phyloP scores from a whole-genome alignment of 2,888 invertebrate species.

The Xylota sylvarum region DNA sequence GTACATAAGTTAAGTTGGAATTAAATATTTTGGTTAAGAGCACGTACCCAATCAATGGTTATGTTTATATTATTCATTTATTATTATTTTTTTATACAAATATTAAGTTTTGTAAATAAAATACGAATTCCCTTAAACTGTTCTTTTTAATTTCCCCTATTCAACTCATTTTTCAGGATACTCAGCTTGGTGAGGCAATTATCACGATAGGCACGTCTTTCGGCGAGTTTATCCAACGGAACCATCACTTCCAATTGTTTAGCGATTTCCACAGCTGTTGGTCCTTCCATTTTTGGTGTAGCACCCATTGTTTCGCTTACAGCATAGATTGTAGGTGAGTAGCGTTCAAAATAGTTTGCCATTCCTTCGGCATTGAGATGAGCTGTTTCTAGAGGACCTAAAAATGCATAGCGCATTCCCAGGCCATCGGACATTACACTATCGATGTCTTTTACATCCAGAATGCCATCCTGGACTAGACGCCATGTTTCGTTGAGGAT shows the following conservation, averaged over 20 bases:
- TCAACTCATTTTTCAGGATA: slow-evolving; percentile 91
- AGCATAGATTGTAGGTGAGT: slow-evolving; percentile 87
- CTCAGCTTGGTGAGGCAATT: slow-evolving; percentile 92
- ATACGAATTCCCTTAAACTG: slow-evolving; percentile 31
- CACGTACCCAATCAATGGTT: slow-evolving; percentile 61
- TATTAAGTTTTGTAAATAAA: slow-evolving; percentile 70
- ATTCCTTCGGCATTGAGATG: slow-evolving; percentile 97
- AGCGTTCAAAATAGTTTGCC: slow-evolving; percentile 87
- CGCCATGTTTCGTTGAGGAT: slow-evolving; percentile 97
- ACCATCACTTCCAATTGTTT: slow-evolving; percentile 90
- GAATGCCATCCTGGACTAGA: slow-evolving; percentile 92
- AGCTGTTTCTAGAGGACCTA: slow-evolving; percentile 96
- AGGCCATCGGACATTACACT: slow-evolving; percentile 97
- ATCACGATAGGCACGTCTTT: slow-evolving; percentile 93
- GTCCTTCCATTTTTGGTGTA: slow-evolving; percentile 90
- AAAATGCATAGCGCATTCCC: slow-evolving; percentile 97
- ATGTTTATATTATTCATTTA: slow-evolving; percentile 35
- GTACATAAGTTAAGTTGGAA: slow-evolving; percentile 50
- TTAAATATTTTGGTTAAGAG: slow-evolving; percentile 48
- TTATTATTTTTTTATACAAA: slow-evolving; percentile 47
- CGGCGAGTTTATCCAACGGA: slow-evolving; percentile 90
- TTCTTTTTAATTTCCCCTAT: slow-evolving; percentile 79
- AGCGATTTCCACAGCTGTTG: slow-evolving; percentile 88
- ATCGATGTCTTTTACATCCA: slow-evolving; percentile 95
- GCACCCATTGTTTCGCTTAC: slow-evolving; percentile 91